Evolutionary conservation across 2,888 invertebrate genomes (phyloP).

Genomic region (Steromphala cineraria): DNA sequence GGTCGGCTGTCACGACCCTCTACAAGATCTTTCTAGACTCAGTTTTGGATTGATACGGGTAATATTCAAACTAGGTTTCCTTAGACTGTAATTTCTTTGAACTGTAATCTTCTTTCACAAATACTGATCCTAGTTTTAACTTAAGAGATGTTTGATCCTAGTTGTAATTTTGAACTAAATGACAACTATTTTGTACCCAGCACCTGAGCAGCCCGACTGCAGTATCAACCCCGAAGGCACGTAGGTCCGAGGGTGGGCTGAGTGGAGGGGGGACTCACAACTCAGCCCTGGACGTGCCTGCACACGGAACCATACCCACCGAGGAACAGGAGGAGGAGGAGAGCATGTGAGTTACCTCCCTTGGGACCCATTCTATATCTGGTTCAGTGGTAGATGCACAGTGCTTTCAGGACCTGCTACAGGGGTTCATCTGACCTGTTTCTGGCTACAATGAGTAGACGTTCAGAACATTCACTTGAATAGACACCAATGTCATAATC

Average conservation of each 20-base stretch:
- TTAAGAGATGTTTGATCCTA: no score
- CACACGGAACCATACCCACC: slow-evolving; percentile 37
- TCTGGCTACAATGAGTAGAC: slow-evolving; percentile 24
- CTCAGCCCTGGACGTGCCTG: slow-evolving; percentile 4
- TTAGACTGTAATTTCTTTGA: no score
- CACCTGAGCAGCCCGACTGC: neutral
- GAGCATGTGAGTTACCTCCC: slow-evolving; percentile 12
- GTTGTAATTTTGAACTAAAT: no score
- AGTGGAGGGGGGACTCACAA: neutral
- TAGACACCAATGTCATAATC: no score
- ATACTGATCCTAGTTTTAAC: no score
- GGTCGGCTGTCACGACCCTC: no score
- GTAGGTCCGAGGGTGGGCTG: neutral
- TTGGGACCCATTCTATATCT: neutral
- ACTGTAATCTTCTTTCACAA: no score
- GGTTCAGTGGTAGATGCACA: neutral
- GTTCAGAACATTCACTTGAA: no score
- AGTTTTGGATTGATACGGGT: no score
- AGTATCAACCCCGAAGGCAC: neutral
- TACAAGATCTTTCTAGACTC: no score
- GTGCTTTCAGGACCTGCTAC: no score
- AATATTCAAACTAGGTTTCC: no score
- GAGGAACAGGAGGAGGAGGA: slow-evolving; percentile 1
- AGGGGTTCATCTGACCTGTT: slow-evolving; percentile 23
- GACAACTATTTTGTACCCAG: neutral